phyloP scores from a whole-genome alignment of 1,140 invertebrate species.

The Bombyx mandarina region DNA sequence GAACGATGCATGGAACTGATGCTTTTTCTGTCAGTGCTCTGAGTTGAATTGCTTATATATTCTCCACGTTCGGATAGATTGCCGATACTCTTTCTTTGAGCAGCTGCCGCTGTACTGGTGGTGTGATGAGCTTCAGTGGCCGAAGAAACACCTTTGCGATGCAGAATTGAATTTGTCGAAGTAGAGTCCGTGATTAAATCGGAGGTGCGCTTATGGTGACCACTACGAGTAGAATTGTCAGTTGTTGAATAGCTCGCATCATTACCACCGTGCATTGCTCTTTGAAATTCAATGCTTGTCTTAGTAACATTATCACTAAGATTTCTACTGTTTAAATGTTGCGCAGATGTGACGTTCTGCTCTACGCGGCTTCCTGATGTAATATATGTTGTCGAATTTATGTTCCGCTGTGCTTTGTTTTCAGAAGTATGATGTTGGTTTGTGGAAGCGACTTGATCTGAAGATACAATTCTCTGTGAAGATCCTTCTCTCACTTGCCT shows the following conservation, averaged over 20 bases:
- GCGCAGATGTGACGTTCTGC: slow-evolving; percentile 27
- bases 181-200: slow-evolving; percentile 81
- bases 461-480: slow-evolving; percentile 17
- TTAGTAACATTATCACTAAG: slow-evolving; percentile 56
- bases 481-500: slow-evolving; percentile 3
- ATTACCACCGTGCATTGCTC: slow-evolving; percentile 57
- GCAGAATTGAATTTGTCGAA: slow-evolving; percentile 81
- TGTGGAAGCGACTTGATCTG: slow-evolving; percentile 2
- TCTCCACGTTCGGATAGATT: slow-evolving; percentile 81
- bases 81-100: slow-evolving; percentile 83
- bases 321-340: slow-evolving; percentile 39
- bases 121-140: slow-evolving; percentile 75
- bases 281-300: slow-evolving; percentile 61
- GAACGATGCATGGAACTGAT: slow-evolving; percentile 82
- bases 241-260: slow-evolving; percentile 15
- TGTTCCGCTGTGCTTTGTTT: slow-evolving; percentile 19
- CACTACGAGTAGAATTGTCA: slow-evolving; percentile 35
- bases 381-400: slow-evolving; percentile 16
- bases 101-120: slow-evolving; percentile 81
- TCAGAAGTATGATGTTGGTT: slow-evolving; percentile 5
- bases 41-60: slow-evolving; percentile 75
- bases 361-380: slow-evolving; percentile 23
- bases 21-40: slow-evolving; percentile 79
- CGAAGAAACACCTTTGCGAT: slow-evolving; percentile 77
- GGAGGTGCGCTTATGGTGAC: slow-evolving; percentile 78